Base-by-base conservation (phyloP, 1,140 invertebrate genomes). In the Dinoponera quadriceps region DNA sequence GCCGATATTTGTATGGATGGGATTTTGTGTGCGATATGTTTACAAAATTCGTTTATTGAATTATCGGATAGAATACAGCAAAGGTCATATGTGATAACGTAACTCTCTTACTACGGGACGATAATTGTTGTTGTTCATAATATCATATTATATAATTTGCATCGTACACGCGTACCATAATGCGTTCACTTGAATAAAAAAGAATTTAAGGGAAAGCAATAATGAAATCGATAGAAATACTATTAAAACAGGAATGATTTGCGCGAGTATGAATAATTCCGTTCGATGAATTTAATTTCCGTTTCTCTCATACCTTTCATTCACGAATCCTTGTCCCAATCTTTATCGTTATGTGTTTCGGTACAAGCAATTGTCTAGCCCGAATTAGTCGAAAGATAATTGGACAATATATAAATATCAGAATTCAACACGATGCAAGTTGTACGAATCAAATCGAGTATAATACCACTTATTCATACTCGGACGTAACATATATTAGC, bases 231-330 rank as follows among this genome's bases (percentile, higher is more conserved):
- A 48, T 49, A 68, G 27, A 85, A 85, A 82, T 85, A 86, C 38
- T 86, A 71, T 68, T 38, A 44, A 48, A 81, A 74, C 38, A 86
- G 77, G 71, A 87, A 86, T 87, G 71, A 7, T 38, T 54, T 82
- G 38, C 51, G 29, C 51, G 29, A 72, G 29, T 78, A 51, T 78
- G 22, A 48, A 69, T 55, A 22, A 59, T 63, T 0, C 7, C 18
- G 44, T 44, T 51, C 51, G 38, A 74, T 62, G 62, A 27, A n/a
- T 55, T 55, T 9, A 71, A 68, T 38, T 51, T 49, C 1, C 22
- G 25, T 7, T 20, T 38, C 18, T 22, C 13, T 48, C 1, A 44
- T 51, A 49, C 27, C n/a, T 13, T 75, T 74, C 18, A 2, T 71
- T 44, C n/a, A 54, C 38, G 29, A n/a, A 62, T 55, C 49, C 33